Percentiles rank a stretch among this genome's conserved stretches.
These are phyloP conservation scores for Myrmecobius fasciatus DNA, from an alignment of 2,113 vertebrate species.

Conservation along the genomic window DNA sequence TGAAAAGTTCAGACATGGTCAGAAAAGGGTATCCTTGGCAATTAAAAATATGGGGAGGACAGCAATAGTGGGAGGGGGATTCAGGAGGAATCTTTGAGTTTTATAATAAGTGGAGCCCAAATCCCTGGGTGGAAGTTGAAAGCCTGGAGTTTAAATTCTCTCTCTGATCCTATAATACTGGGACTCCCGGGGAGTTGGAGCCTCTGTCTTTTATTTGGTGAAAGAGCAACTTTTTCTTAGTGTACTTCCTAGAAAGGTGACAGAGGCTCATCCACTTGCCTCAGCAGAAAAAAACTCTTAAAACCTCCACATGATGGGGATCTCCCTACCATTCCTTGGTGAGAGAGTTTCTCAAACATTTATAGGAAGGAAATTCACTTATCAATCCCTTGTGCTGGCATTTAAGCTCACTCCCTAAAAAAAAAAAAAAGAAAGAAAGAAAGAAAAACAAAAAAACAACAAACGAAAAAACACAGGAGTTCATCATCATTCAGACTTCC, in stretches of 20 bases:
- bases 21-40: neutral
- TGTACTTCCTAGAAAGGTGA: neutral
- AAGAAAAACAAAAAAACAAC: too few species aligned
- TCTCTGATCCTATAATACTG: neutral
- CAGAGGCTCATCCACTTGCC: neutral
- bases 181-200: neutral
- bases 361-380: neutral
- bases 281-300: neutral
- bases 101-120: neutral
- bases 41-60: neutral
- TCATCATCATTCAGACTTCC: neutral
- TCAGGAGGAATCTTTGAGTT: neutral
- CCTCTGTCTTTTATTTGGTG: neutral
- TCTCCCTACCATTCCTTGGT: neutral
- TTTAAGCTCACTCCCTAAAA: neutral
- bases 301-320: neutral
- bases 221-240: neutral
- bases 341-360: neutral
- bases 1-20: constrained; percentile 63
- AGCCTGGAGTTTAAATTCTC: neutral
- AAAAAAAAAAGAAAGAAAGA: too few species aligned
- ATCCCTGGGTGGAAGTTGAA: neutral
- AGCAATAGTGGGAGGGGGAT: neutral
- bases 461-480: too few species aligned
- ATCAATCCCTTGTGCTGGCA: neutral